Evolutionary conservation across 2,113 vertebrate genomes (phyloP).

Genomic region (Tamias sibiricus): DNA sequence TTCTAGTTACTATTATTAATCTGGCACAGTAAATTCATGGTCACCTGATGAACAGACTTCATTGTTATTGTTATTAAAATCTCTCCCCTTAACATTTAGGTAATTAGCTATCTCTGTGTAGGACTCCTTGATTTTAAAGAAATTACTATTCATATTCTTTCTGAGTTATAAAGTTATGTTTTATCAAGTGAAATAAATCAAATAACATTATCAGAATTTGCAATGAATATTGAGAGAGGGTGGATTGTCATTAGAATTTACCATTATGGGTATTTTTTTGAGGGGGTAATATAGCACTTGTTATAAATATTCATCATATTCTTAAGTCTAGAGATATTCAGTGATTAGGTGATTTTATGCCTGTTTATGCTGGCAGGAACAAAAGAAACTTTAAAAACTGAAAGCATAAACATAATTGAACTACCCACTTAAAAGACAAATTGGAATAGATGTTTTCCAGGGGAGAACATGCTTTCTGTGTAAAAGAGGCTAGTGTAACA

Average conservation of each 20-base stretch:
- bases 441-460: conserved; percentile 93
- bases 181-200: conserved; percentile 80
- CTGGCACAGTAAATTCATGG: conserved; percentile 54
- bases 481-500: conserved; percentile 94
- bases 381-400: conserved; percentile 87
- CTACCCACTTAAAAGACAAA: conserved; percentile 85
- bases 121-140: conserved; percentile 74
- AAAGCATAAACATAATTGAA: conserved; percentile 86
- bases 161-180: conserved; percentile 74
- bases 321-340: conserved; percentile 77
- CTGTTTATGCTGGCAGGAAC: conserved; percentile 79
- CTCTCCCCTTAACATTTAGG: conserved; percentile 73
- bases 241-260: conserved; percentile 56
- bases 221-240: conserved; percentile 78
- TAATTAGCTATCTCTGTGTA: conserved; percentile 74
- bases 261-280: conserved; percentile 64
- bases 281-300: conserved; percentile 40
- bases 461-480: conserved; percentile 91
- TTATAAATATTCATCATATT: conserved; percentile 82
- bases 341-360: conserved; percentile 74
- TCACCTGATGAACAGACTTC: neutral
- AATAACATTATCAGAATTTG: conserved; percentile 83
- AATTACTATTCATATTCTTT: conserved; percentile 66
- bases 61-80: conserved; percentile 65
- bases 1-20: neutral